phyloP scores from a whole-genome alignment of 2,888 invertebrate genomes.

The Euplexia lucipara region DNA sequence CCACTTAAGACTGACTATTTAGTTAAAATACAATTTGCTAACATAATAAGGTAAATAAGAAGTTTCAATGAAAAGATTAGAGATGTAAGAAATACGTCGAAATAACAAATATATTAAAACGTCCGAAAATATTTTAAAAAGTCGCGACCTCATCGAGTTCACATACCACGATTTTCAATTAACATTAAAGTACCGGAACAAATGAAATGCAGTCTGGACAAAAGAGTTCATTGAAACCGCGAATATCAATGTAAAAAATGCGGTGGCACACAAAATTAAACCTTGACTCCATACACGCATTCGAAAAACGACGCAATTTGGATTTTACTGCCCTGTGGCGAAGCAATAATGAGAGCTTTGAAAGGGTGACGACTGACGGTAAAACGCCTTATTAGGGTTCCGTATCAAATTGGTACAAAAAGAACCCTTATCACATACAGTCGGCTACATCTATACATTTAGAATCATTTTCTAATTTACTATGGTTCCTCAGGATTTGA shows the following conservation, averaged over 20 bases:
- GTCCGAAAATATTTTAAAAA: constrained; percentile 61
- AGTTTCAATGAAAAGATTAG: background rate
- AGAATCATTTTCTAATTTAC: too few species aligned
- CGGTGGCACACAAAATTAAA: constrained; percentile 71
- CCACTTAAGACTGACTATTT: background rate
- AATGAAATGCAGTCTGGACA: constrained; percentile 78
- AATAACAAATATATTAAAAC: constrained; percentile 27
- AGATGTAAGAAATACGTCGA: constrained; percentile 14
- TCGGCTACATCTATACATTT: too few species aligned
- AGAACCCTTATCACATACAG: too few species aligned
- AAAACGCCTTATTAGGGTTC: constrained; percentile 7
- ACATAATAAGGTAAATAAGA: background rate
- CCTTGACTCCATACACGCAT: constrained; percentile 54
- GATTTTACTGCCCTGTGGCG: constrained; percentile 59
- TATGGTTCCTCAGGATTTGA: too few species aligned
- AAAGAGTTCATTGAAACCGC: constrained; percentile 78
- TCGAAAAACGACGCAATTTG: constrained; percentile 56
- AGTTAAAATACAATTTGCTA: background rate
- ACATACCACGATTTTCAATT: constrained; percentile 80
- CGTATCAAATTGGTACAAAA: too few species aligned
- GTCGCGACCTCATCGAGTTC: constrained; percentile 71
- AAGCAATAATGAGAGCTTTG: constrained; percentile 46
- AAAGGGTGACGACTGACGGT: constrained; percentile 31
- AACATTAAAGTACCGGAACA: constrained; percentile 81
- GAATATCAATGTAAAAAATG: constrained; percentile 74